Base-by-base conservation (phyloP, 2,113 vertebrate genomes). In the Penelope pileata region DNA sequence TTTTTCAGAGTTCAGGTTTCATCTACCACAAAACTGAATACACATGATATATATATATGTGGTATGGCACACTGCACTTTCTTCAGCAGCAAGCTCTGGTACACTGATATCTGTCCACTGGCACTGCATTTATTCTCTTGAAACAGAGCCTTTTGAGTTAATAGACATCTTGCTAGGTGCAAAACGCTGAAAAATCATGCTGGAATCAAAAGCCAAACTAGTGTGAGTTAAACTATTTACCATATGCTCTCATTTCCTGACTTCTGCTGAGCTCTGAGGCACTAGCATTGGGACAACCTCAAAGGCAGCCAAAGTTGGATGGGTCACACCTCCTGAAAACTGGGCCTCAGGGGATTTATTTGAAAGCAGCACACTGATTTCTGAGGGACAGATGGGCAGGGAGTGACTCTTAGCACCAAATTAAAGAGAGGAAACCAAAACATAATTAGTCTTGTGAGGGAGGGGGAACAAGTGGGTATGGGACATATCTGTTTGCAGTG, bases 161-260 rank as follows among this genome's bases (percentile, higher is more conserved):
- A 91, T 7, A 73, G 82, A 7, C 58, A 26, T 87, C 30, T 80
- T 80, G 62, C 27, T 72, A 76, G 50, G 74, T 56, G 67, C 70
- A 87, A 90, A 94, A 91, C 47, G 82, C 45, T 83, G 38, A 91
- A 77, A 91, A 70, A 58, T 79, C 59, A 40, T 67, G 51, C 75
- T 96, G 58, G 38, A 90, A 82, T 74, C 90, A 82, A 94, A 93
- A 67, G 75, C 82, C 91, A 91, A 81, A 76, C 0, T 32, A 54
- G 59, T 75, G 59, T 90, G 93, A 91, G 79, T 96, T 95, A 90
- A 93, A 88, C 75, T 95, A 30, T 92, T 96, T 95, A 93, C 91
- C 95, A 93, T 94, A 94, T 96, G 91, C 42, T 94, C 87, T 96
- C 93, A 96, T 95, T 96, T 96, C 96, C 96, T 96, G 95, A 83